Conservation (phyloP, 2,113 vertebrate species). For the Eublepharis macularius region DNA sequence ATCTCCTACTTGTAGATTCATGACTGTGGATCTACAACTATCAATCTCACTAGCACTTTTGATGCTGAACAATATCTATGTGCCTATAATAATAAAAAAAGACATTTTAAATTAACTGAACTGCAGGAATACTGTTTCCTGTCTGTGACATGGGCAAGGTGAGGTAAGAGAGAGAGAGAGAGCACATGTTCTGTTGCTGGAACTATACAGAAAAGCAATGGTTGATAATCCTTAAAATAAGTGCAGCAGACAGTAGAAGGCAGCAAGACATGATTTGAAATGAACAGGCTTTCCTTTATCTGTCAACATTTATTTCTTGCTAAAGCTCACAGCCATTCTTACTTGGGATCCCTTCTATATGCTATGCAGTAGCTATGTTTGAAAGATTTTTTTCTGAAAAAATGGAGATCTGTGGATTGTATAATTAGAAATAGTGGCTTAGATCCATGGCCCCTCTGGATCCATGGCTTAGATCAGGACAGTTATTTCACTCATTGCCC, state of each 20-base stretch:
- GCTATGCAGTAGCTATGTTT: background rate
- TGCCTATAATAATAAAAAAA: background rate
- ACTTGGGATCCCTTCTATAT: constrained; percentile 1
- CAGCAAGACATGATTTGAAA: constrained; percentile 14
- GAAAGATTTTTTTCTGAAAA: no score
- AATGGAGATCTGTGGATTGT: no score
- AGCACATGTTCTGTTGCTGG: background rate
- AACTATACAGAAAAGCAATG: background rate
- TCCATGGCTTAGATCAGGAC: no score
- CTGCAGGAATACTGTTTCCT: background rate
- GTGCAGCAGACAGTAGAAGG: constrained; percentile 4
- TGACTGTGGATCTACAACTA: background rate
- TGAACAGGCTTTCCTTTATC: constrained; percentile 17
- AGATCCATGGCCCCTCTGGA: no score
- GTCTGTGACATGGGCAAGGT: background rate
- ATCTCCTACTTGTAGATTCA: background rate
- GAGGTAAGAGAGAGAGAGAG: background rate
- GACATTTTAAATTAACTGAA: background rate
- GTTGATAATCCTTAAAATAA: constrained; percentile 25
- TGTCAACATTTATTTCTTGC: constrained; percentile 4
- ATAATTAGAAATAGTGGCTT: no score
- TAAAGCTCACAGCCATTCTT: constrained; percentile 5
- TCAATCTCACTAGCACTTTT: background rate
- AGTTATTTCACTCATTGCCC: no score
- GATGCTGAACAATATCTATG: background rate